These are phyloP conservation scores for Chlorocebus sabaeus DNA, from an alignment of 2,113 vertebrate species.

Conservation along the genomic window DNA sequence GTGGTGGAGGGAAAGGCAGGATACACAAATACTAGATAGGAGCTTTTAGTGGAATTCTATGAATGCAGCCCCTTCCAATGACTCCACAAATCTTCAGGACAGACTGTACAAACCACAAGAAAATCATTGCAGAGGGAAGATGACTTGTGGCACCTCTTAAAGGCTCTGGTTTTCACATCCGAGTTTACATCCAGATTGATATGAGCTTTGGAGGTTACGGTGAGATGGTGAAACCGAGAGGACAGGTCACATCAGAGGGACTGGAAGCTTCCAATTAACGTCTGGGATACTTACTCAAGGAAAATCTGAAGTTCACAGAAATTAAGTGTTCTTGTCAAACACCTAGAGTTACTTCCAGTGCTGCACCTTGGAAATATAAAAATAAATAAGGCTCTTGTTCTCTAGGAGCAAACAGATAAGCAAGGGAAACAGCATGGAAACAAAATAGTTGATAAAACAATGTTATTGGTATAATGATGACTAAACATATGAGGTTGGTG, in stretches of 20 bases:
- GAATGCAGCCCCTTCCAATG: accelerated
- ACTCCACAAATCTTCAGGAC: neutral
- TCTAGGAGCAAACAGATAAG: neutral
- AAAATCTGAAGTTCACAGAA: neutral
- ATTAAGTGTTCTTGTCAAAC: neutral
- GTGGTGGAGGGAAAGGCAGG: neutral
- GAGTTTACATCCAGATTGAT: neutral
- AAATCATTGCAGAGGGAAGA: neutral
- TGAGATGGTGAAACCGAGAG: neutral
- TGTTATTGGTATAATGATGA: neutral
- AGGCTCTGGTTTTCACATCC: neutral
- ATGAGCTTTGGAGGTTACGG: neutral
- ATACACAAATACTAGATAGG: neutral
- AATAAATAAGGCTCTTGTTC: neutral
- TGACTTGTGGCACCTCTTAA: neutral
- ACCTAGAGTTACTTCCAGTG: neutral
- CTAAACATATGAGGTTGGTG: neutral
- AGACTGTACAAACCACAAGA: neutral
- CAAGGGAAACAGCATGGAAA: neutral
- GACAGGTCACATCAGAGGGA: neutral
- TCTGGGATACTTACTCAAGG: neutral
- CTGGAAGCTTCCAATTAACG: no score
- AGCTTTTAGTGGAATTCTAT: neutral
- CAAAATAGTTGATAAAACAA: neutral
- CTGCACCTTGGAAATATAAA: neutral